A percentile compares a stretch with the other conserved stretches of the same genome.
Conservation (phyloP, 2,888 invertebrate genomes). For the Sclerodermus sp. region DNA sequence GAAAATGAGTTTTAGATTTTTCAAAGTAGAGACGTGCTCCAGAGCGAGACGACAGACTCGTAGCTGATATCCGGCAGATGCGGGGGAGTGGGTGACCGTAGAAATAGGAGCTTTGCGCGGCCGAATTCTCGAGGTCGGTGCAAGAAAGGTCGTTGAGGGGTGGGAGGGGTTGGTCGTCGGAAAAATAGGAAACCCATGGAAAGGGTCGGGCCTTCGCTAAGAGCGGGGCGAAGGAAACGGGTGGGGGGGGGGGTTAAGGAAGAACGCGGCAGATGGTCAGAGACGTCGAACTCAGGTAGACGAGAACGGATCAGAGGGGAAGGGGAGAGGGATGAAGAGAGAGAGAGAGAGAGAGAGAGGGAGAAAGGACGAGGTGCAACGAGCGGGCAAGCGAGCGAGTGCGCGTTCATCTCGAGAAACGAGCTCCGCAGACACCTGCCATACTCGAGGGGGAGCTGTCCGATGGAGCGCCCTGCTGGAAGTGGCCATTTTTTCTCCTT, state of each 20-base stretch:
- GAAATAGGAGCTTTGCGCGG: too few relatives aligned
- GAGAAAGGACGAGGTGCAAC: neutral
- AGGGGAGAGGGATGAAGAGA: constrained; percentile 1
- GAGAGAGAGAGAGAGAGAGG: neutral
- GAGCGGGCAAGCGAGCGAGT: too few relatives aligned
- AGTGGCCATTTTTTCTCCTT: constrained; percentile 4
- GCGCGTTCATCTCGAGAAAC: neutral
- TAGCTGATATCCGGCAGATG: too few relatives aligned
- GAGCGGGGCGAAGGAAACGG: neutral
- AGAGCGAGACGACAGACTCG: too few relatives aligned
- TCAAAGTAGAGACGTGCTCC: too few relatives aligned
- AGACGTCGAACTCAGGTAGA: constrained; percentile 29
- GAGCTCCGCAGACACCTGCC: constrained; percentile 42
- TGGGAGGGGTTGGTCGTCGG: too few relatives aligned
- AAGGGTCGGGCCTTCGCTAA: neutral
- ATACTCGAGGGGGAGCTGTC: constrained; percentile 11
- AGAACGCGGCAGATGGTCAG: constrained; percentile 36
- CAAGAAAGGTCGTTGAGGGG: too few relatives aligned
- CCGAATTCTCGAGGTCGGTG: too few relatives aligned
- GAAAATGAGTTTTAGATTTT: too few relatives aligned
- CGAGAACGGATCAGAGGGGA: constrained; percentile 23
- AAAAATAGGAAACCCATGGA: too few relatives aligned
- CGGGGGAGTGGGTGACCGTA: too few relatives aligned
- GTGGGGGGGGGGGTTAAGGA: constrained; percentile 13
- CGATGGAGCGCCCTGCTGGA: constrained; percentile 13